Base-by-base conservation (phyloP, 2,113 vertebrate species). In the Nyctibius bracteatus region DNA sequence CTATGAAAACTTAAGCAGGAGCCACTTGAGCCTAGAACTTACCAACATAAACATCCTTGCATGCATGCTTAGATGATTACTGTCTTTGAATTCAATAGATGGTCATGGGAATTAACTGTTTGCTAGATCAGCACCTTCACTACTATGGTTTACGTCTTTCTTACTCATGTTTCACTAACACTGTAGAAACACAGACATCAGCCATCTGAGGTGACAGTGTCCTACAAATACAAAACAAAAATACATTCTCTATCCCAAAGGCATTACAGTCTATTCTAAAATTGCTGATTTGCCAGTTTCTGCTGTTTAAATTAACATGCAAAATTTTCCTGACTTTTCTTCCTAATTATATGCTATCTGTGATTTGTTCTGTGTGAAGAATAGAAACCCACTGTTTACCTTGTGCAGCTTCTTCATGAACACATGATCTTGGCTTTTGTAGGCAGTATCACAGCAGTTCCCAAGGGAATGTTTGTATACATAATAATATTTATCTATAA, bases 381-480 rank as follows among this genome's bases (percentile, higher is more conserved):
- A 54, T 12, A 72, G 81, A 94, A 94, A 82, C 41, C 73, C 84
- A 87, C 3, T 87, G 61, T 92, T 96, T 94, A 94, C 16, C 18
- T 70, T 81, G 31, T 25, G 49, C 39, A 80, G 66, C 61, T 87
- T 71, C 65, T 79, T 94, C 70, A 46, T 44, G 57, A 89, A 57
- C 54, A 77, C 55, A 55, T 59, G 54, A 80, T 80, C 85, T 79
- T 28, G 27, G 77, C 12, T 92, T 93, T 82, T 79, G 88, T 73
- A 95, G 57, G 46, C 58, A 85, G 66, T 46, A 89, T 91, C 81
- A 77, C 41, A 86, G 49, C 28, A 79, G n/a, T 94, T 95, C 91
- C 73, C 86, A 94, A 91, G 94, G 83, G 92, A 95, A 89, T 85
- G 54, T 82, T 95, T 92, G 62, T 87, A 62, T 72, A 90, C 62